Conservation (phyloP, 2,888 invertebrate genomes). For the Isotomurus palustris region DNA sequence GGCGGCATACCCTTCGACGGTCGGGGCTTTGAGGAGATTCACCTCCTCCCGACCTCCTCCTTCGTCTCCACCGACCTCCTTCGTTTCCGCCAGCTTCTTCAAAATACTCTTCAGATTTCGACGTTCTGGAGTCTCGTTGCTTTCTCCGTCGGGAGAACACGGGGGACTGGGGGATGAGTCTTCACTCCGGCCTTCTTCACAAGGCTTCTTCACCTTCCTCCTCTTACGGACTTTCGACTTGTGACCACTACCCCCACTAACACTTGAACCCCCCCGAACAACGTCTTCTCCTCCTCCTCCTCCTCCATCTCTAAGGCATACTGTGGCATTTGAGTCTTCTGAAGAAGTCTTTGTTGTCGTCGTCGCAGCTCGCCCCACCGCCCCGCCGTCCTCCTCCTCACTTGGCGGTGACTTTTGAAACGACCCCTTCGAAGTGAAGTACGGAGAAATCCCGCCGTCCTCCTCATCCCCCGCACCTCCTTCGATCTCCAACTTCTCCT, state of each 20-base stretch:
- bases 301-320: constrained; percentile 34
- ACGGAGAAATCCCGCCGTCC: no score
- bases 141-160: constrained; percentile 58
- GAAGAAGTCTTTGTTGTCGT: constrained; percentile 11
- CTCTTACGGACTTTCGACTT: constrained; percentile 15
- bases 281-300: constrained; percentile 13
- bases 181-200: constrained; percentile 5
- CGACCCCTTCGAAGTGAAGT: no score
- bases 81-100: constrained; percentile 63
- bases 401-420: neutral
- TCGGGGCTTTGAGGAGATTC: constrained; percentile 72
- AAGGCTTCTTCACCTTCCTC: neutral
- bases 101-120: constrained; percentile 77
- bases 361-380: neutral
- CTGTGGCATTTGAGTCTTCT: constrained; percentile 36
- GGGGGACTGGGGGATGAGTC: constrained; percentile 42
- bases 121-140: constrained; percentile 77
- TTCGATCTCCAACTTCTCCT: constrained; percentile 27
- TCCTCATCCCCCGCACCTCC: no score
- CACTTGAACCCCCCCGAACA: constrained; percentile 9
- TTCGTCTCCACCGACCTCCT: constrained; percentile 45
- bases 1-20: constrained; percentile 81
- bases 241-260: constrained; percentile 9
- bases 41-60: constrained; percentile 58
- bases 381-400: neutral